These are phyloP conservation scores for Marronus borbonicus DNA, from an alignment of 2,888 invertebrate species.

Conservation along the genomic window DNA sequence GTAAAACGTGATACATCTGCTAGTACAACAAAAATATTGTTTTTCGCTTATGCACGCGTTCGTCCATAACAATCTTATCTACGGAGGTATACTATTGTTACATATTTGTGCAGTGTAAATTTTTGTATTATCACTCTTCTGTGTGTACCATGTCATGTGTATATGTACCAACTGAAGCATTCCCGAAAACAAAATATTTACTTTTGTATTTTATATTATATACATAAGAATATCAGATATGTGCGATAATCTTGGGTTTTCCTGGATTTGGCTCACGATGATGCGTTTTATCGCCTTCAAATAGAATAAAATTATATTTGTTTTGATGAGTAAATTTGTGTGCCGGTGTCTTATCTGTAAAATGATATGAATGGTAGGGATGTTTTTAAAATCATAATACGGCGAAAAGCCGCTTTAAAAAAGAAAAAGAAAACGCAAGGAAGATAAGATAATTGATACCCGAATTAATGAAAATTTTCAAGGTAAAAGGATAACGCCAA, in stretches of 20 bases:
- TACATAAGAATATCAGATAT: not conserved
- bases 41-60: conserved; percentile 23
- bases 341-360: conserved; percentile 6
- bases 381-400: no score
- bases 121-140: conserved; percentile 14
- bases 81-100: not conserved
- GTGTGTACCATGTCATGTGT: not conserved
- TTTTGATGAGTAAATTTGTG: conserved; percentile 12
- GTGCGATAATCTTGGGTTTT: not conserved
- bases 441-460: no score
- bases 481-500: no score
- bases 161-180: not conserved
- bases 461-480: no score
- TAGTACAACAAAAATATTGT: conserved; percentile 20
- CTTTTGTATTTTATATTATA: not conserved
- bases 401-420: no score
- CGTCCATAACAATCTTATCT: conserved; percentile 40
- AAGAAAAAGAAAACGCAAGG: no score
- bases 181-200: conserved; percentile 21
- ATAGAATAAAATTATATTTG: conserved; percentile 7
- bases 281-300: not conserved
- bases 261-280: not conserved
- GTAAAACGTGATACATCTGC: not conserved
- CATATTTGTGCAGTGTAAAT: conserved; percentile 23
- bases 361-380: not conserved